Evolutionary conservation across 1,140 invertebrate genomes (phyloP).

Genomic region (Drosophila carrolli): DNA sequence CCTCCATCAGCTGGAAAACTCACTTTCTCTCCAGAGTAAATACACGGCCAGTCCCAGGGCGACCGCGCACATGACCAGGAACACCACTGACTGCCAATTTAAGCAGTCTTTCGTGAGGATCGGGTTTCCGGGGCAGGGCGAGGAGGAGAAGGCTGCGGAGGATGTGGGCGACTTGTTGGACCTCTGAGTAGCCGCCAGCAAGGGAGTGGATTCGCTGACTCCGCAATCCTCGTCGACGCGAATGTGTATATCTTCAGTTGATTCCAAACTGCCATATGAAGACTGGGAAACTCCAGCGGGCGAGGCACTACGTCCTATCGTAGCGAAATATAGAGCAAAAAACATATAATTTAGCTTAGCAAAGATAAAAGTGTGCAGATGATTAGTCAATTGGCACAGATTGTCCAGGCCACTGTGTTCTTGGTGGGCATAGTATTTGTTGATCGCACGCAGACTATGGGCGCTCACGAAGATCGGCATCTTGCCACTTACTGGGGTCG

Average conservation of each 20-base stretch:
- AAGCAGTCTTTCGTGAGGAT: constrained; percentile 55
- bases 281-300: constrained; percentile 2
- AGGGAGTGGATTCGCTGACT: constrained; percentile 60
- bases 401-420: constrained; percentile 29
- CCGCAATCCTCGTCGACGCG: constrained; percentile 28
- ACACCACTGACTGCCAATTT: constrained; percentile 59
- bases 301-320: constrained; percentile 30
- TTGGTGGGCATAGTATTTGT: constrained; percentile 34
- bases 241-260: constrained; percentile 6
- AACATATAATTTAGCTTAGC: constrained; percentile 38
- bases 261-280: constrained; percentile 9
- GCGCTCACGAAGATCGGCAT: constrained; percentile 30
- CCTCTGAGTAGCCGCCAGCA: constrained; percentile 32
- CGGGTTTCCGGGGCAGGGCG: not conserved
- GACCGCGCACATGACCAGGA: constrained; percentile 52
- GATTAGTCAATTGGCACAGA: constrained; percentile 53
- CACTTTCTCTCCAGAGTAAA: constrained; percentile 72
- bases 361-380: constrained; percentile 50
- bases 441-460: constrained; percentile 26
- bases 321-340: constrained; percentile 59
- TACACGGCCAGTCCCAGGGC: constrained; percentile 52
- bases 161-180: not conserved
- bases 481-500: not conserved
- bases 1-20: constrained; percentile 42
- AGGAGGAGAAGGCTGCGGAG: not conserved